Evolutionary conservation across 2,113 vertebrate species (phyloP).

Genomic region (Chascanopsetta lugubris): DNA sequence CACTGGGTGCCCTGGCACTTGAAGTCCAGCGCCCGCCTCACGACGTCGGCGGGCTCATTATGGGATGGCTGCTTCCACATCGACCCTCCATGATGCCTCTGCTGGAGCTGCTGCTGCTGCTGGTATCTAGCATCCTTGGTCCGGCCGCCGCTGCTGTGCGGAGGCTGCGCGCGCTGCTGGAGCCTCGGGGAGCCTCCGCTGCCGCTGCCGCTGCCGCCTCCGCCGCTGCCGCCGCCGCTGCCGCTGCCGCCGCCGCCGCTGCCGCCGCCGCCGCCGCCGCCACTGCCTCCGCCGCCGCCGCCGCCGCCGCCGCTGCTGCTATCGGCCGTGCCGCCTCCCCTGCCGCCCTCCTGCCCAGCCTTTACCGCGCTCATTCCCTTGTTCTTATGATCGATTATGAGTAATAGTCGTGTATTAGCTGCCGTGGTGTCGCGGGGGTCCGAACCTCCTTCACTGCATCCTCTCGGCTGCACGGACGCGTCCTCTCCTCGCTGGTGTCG

Average conservation of each 20-base stretch:
- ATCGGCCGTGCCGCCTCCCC: too few species aligned
- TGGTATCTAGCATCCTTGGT: conserved; percentile 72
- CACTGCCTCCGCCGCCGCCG: too few species aligned
- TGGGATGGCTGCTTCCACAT: conserved; percentile 74
- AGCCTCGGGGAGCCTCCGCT: conserved; percentile 67
- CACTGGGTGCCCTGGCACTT: conserved; percentile 96
- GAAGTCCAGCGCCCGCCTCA: conserved; percentile 92
- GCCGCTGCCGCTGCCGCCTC: conserved; percentile 28
- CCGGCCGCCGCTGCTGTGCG: conserved; percentile 59
- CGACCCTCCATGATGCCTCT: conserved; percentile 68
- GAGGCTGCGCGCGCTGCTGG: conserved; percentile 72
- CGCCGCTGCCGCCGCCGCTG: conserved; percentile 17
- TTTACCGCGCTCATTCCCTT: conserved; percentile 69
- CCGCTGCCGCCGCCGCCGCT: conserved; percentile 48
- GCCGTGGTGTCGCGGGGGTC: not conserved
- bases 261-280: conserved; percentile 53
- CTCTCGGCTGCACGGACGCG: conserved; percentile 23
- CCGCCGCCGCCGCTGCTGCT: conserved; percentile 32
- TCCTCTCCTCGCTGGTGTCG: conserved; percentile 42
- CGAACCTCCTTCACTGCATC: conserved; percentile 60
- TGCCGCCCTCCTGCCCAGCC: conserved; percentile 61
- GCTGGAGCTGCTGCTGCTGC: conserved; percentile 59
- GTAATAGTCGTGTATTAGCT: not conserved
- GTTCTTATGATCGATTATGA: too few species aligned
- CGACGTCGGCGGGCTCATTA: conserved; percentile 82